phyloP scores from a whole-genome alignment of 2,888 invertebrate species.

The Sialis fuliginosa region DNA sequence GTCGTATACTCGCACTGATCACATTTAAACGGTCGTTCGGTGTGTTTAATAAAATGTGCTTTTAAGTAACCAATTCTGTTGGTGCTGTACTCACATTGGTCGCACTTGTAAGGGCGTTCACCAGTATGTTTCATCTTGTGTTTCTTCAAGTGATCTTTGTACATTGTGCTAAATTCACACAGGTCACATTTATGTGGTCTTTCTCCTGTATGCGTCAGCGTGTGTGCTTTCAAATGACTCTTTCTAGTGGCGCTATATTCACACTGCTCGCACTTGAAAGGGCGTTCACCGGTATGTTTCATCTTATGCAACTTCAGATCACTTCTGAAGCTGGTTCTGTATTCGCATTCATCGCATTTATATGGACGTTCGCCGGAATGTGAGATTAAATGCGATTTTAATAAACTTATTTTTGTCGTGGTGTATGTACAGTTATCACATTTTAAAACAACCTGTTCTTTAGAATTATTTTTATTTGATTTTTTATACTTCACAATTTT shows the following conservation, averaged over 20 bases:
- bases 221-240: not conserved
- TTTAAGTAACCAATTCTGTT: not conserved
- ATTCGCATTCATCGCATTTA: too few species aligned
- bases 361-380: too few species aligned
- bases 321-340: too few species aligned
- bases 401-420: too few species aligned
- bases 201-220: slow-evolving; percentile 1
- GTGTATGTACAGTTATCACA: too few species aligned
- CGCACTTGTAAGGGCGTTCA: slow-evolving; percentile 8
- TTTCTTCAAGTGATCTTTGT: slow-evolving; percentile 3
- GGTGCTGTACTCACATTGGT: not conserved
- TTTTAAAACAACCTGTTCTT: too few species aligned
- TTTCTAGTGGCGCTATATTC: not conserved
- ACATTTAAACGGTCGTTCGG: slow-evolving; percentile 13
- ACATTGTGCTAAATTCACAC: slow-evolving; percentile 4
- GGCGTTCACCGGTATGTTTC: too few species aligned
- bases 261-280: not conserved
- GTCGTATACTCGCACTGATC: not conserved
- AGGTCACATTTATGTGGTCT: slow-evolving; percentile 5
- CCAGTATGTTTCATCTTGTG: slow-evolving; percentile 6
- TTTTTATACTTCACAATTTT: too few species aligned
- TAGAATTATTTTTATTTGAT: too few species aligned
- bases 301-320: too few species aligned
- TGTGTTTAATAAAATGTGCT: slow-evolving; percentile 11
- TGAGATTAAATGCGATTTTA: too few species aligned